Evolutionary conservation across 2,888 invertebrate genomes (phyloP), one percentile per base, ranked within the genome.

Genomic region (Timema podura): DNA sequence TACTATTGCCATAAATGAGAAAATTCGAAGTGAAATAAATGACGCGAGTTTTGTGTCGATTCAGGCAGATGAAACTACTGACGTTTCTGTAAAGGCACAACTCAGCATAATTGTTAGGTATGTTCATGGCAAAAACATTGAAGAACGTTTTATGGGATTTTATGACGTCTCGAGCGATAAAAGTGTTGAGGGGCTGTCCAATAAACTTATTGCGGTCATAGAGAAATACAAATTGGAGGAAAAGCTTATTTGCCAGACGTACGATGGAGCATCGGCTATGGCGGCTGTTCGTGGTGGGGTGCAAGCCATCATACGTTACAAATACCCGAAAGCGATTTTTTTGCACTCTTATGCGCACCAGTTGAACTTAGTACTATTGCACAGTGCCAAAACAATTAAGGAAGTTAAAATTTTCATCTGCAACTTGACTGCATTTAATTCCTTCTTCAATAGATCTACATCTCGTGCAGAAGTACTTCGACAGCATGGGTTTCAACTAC

Each of bases 81-180:
- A 74, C 47, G 68, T 71, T 16, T 57, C 67, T 45, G 54, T 16
- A 2, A 69, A 72, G 65, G 68, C 64, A 11, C 73, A 73, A 48
- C 64, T 73, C 6, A 67, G 68, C 46, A 65, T 74, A 16, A 67
- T 73, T 61, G 51, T 70, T 11, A 46, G 70, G 44, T 72, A 68
- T 51, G 64, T 71, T 11, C 8, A 57, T 54, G 69, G 70, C n/a
- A 16, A 49, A 6, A 48, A 48, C 5, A 65, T 68, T 15, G 51
- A 65, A 49, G 68, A 70, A 49, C 16, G 71, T 48, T 72, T 72
- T 69, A 64, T 71, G 51, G 67, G 67, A 8, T 71, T 30, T 30
- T 30, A 30, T 72, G 47, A 71, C 54, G 47, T 69, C 1, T 69
- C 66, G 13, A 48, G 9, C 11, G 59, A 15, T 44, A 59, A 59